These are phyloP conservation scores for Machaerirhynchus nigripectus DNA, from an alignment of 2,113 vertebrate genomes.

Conservation along the genomic window DNA sequence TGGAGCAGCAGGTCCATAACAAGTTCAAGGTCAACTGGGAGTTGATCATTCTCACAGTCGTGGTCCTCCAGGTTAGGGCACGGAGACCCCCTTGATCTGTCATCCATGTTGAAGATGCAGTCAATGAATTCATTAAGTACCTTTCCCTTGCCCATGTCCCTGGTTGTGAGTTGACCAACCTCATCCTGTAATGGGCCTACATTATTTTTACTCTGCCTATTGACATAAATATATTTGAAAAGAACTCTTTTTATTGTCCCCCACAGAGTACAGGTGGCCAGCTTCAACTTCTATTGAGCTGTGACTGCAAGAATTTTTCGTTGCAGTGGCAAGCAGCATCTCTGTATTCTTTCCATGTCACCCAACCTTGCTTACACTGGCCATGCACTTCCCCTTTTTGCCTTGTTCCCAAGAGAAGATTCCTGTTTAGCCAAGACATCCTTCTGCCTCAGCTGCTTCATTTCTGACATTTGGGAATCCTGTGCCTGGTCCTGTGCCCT, in stretches of 20 bases:
- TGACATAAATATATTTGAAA: not conserved
- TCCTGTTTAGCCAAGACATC: not conserved
- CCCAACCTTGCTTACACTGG: not conserved
- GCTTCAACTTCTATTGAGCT: fast-evolving
- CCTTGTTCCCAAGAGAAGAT: not conserved
- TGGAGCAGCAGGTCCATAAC: not conserved
- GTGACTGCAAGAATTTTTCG: fast-evolving
- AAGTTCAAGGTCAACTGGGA: not conserved
- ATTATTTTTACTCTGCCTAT: not conserved
- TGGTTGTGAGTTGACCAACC: not conserved
- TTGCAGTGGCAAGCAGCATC: not conserved
- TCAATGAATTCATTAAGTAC: not conserved
- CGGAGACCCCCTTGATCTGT: not conserved
- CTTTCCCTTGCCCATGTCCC: not conserved
- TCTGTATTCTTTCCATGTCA: not conserved
- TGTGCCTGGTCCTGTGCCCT: not conserved
- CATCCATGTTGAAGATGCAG: not conserved
- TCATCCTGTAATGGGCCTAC: not conserved
- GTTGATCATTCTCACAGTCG: not conserved
- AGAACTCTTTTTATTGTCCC: not conserved
- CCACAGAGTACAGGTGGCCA: not conserved
- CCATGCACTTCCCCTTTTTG: not conserved
- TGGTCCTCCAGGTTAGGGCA: not conserved
- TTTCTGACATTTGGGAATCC: not conserved
- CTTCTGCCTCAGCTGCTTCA: not conserved